These are phyloP conservation scores for Fregata magnificens DNA, from an alignment of 2,113 vertebrate genomes.

Conservation along the genomic window DNA sequence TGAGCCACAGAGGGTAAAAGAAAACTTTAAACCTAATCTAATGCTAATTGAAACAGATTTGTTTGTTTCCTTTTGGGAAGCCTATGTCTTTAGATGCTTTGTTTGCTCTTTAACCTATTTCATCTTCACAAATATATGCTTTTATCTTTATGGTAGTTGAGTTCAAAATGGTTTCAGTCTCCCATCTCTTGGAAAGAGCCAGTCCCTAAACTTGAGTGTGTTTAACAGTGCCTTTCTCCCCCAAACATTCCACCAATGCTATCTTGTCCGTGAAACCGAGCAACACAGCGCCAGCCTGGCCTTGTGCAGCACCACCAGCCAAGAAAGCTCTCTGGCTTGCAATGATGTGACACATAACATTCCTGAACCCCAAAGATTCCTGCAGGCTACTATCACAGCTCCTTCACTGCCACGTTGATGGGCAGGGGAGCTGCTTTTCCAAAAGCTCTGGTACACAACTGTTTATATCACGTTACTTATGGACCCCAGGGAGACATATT, in stretches of 20 bases:
- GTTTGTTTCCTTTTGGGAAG: not conserved
- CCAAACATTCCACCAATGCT: not conserved
- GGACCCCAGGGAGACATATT: not conserved
- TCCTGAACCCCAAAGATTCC: not conserved
- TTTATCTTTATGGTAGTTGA: not conserved
- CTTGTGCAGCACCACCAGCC: not conserved
- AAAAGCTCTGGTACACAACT: not conserved
- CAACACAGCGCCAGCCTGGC: not conserved
- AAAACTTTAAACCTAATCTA: not conserved
- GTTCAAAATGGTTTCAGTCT: not conserved
- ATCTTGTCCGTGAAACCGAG: not conserved
- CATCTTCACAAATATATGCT: not conserved
- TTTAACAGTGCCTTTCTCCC: not conserved
- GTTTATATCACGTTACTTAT: not conserved
- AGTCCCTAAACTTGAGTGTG: not conserved
- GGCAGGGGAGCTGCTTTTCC: not conserved
- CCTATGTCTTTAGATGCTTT: not conserved
- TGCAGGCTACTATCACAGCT: not conserved
- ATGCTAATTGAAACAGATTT: not conserved
- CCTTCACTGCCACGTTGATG: rapidly evolving
- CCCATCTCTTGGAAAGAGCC: not conserved
- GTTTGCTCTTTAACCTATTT: not conserved
- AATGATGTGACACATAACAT: not conserved
- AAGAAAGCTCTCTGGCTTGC: not conserved
- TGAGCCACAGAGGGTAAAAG: not conserved